Percentiles rank a stretch among this genome's conserved stretches.
phyloP scores from a whole-genome alignment of 2,113 vertebrate species.

The Onychostoma macrolepis region DNA sequence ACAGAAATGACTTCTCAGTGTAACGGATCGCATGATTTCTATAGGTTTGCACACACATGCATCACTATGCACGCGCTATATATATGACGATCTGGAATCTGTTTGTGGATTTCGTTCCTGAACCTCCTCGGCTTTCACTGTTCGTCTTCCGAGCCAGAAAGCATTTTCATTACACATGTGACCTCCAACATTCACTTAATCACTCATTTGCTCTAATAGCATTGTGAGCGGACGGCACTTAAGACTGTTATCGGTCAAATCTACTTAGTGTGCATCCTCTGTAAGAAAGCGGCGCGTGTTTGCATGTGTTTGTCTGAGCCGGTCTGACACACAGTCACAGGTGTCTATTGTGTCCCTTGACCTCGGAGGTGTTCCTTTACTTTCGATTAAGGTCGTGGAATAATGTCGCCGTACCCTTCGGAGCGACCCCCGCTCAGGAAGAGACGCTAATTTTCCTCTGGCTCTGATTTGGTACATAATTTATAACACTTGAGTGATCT shows the following conservation, averaged over 20 bases:
- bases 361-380: conserved; percentile 71
- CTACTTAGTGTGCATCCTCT: conserved; percentile 46
- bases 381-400: conserved; percentile 67
- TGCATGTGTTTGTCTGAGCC: neutral
- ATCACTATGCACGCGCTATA: neutral
- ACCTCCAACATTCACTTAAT: conserved; percentile 50
- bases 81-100: neutral
- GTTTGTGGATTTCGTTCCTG: neutral
- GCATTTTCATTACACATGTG: conserved; percentile 35
- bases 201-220: conserved; percentile 76
- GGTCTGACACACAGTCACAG: conserved; percentile 59
- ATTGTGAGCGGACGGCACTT: conserved; percentile 74
- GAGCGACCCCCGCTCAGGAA: conserved; percentile 66
- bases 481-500: conserved; percentile 63
- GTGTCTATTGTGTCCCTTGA: conserved; percentile 70
- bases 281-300: neutral
- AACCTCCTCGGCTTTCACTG: conserved; percentile 61
- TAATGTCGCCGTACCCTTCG: conserved; percentile 62
- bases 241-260: conserved; percentile 73
- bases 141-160: conserved; percentile 60
- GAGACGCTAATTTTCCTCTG: conserved; percentile 68
- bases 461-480: conserved; percentile 66
- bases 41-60: neutral
- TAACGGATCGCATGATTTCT: neutral
- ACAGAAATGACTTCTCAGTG: neutral